Conservation (phyloP, 1,140 invertebrate genomes). For the Drosophila littoralis region DNA sequence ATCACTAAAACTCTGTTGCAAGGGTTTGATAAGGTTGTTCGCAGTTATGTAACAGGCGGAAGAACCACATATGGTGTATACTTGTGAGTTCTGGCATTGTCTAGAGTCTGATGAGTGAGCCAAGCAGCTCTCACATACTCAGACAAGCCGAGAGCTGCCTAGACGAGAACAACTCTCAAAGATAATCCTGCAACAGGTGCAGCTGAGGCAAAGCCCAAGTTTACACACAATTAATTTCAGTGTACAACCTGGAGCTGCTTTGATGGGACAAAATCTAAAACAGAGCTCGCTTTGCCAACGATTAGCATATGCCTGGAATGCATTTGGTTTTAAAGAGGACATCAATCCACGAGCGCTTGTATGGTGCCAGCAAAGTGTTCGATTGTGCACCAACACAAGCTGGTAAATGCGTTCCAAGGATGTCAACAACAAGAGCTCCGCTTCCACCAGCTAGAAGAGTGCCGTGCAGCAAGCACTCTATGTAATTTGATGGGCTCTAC, state of each 20-base stretch:
- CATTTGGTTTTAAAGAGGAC: slow-evolving; percentile 34
- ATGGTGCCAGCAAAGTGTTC: slow-evolving; percentile 23
- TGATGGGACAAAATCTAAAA: background rate
- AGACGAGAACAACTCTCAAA: too few relatives aligned
- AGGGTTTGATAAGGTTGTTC: too few relatives aligned
- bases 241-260: background rate
- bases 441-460: background rate
- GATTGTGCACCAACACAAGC: slow-evolving; percentile 15
- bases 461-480: slow-evolving; percentile 5
- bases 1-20: too few relatives aligned
- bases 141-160: too few relatives aligned
- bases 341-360: slow-evolving; percentile 39
- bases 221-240: slow-evolving; percentile 8
- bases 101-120: too few relatives aligned
- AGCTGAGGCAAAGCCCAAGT: background rate
- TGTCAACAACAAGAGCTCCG: slow-evolving; percentile 16
- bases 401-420: slow-evolving; percentile 20
- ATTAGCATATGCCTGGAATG: slow-evolving; percentile 53
- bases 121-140: too few relatives aligned
- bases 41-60: too few relatives aligned
- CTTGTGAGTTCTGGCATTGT: too few relatives aligned
- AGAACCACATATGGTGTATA: too few relatives aligned
- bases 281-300: background rate
- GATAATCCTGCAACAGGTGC: background rate
- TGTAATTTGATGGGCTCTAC: slow-evolving; percentile 36